Evolutionary conservation across 2,888 invertebrate genomes (phyloP).

Genomic region (Congeria kusceri): DNA sequence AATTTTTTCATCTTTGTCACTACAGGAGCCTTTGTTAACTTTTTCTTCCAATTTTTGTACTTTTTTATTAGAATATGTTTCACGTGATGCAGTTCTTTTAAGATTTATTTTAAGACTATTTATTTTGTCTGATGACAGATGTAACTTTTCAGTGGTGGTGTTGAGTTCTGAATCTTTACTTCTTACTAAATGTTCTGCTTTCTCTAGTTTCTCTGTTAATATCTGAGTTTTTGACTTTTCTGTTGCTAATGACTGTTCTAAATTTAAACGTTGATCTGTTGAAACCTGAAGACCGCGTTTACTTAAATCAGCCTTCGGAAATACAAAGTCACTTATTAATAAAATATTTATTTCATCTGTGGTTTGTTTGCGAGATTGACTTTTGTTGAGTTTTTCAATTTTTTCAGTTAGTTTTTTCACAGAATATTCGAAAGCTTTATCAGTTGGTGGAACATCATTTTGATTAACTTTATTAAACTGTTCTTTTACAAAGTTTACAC

Average conservation of each 20-base stretch:
- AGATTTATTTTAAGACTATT: slow-evolving; percentile 2
- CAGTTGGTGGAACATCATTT: too few relatives aligned
- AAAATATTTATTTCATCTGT: slow-evolving; percentile 4
- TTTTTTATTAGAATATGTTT: slow-evolving; percentile 19
- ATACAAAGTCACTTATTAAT: slow-evolving; percentile 7
- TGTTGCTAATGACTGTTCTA: background rate
- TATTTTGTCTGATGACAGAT: background rate
- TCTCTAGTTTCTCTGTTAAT: slow-evolving; percentile 21
- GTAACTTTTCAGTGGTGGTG: background rate
- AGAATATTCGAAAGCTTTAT: too few relatives aligned
- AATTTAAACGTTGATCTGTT: slow-evolving; percentile 11
- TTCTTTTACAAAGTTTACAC: too few relatives aligned
- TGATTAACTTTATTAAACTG: too few relatives aligned
- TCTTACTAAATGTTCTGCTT: slow-evolving; percentile 8
- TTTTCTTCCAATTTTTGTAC: slow-evolving; percentile 13
- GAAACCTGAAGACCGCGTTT: slow-evolving; percentile 23
- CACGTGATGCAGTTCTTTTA: slow-evolving; percentile 19
- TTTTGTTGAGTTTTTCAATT: too few relatives aligned
- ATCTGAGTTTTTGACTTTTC: slow-evolving; percentile 15
- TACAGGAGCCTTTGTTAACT: slow-evolving; percentile 2
- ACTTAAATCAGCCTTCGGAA: slow-evolving; percentile 20
- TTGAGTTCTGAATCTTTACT: slow-evolving; percentile 18
- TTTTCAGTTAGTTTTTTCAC: too few relatives aligned
- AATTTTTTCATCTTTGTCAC: slow-evolving; percentile 8
- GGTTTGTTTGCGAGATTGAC: background rate